Base-by-base conservation (phyloP, 2,888 invertebrate species). In the Melipona beecheii region DNA sequence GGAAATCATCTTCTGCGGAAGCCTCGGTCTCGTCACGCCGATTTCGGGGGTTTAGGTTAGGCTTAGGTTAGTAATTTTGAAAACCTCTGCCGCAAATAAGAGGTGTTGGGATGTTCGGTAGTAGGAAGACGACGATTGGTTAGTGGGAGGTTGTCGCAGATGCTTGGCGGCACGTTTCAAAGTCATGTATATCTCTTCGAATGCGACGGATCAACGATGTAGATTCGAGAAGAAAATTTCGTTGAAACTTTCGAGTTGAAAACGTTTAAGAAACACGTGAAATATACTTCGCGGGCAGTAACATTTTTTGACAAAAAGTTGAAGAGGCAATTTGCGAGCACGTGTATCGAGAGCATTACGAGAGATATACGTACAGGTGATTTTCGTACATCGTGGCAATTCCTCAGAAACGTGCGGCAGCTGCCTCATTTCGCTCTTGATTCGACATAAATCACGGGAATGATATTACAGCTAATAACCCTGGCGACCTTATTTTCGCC, bases 1-100 rank as follows among this genome's bases (percentile, higher is more conserved):
- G 78, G 83, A 83, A 87, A 88, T 88, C 87, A 87, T 92, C 75
- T 82, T 77, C 83, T 83, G 84, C 86, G 84, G 90, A 87, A 90
- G 90, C 86, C 78, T 73, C 58, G 43, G n/a, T 74, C 72, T 87
- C 90, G 89, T 91, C 87, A 90, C 83, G 90, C 83, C 86, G 71
- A 91, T 90, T 91, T 78, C 80, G 62, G 36, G 75, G 76, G 50
- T 68, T 27, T 27, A 27, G 27, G 27, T 1, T 27, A 27, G 27
- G 27, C 1, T 27, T 27, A 27, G 27, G 27, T 1, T 27, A 27
- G 24, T 49, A 65, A 78, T 85, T 66, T 76, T 58, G 76, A 43
- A 70, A 68, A 49, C 31, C 70, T 50, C 58, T 15, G 24, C 4
- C 5, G n/a, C 21, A 56, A 75, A 84, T 78, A 71, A 81, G 75